These are phyloP conservation scores for Ptilorrhoa leucosticta DNA, from an alignment of 2,113 vertebrate genomes.

Conservation along the genomic window DNA sequence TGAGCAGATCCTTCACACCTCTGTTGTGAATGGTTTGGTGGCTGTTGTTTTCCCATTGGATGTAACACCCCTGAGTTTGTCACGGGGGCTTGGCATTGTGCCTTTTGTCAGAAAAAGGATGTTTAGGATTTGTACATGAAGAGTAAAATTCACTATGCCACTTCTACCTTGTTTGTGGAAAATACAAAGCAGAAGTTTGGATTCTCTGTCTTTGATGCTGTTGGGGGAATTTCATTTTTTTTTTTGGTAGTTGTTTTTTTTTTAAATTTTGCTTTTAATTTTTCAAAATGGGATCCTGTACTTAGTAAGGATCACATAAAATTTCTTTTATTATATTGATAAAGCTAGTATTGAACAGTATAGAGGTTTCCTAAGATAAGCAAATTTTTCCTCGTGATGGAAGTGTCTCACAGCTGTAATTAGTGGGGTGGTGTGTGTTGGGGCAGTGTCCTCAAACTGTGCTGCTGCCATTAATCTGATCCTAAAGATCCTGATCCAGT, in stretches of 20 bases:
- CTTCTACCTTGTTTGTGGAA: background rate
- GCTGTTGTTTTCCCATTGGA: background rate
- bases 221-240: background rate
- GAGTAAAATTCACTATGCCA: background rate
- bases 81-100: background rate
- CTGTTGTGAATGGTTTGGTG: background rate
- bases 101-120: background rate
- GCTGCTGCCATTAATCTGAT: background rate
- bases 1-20: background rate
- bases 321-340: background rate
- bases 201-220: background rate
- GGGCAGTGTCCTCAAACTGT: background rate
- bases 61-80: background rate
- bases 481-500: rapidly evolving
- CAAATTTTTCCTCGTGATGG: background rate
- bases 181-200: background rate
- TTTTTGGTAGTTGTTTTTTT: background rate
- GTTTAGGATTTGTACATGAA: background rate
- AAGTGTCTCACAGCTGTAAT: background rate
- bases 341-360: background rate
- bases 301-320: background rate
- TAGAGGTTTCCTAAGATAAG: background rate
- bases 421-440: background rate
- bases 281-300: background rate
- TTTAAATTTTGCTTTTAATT: background rate